Base-by-base conservation (phyloP, 2,113 vertebrate genomes). In the Cyanoramphus novaezelandiae region DNA sequence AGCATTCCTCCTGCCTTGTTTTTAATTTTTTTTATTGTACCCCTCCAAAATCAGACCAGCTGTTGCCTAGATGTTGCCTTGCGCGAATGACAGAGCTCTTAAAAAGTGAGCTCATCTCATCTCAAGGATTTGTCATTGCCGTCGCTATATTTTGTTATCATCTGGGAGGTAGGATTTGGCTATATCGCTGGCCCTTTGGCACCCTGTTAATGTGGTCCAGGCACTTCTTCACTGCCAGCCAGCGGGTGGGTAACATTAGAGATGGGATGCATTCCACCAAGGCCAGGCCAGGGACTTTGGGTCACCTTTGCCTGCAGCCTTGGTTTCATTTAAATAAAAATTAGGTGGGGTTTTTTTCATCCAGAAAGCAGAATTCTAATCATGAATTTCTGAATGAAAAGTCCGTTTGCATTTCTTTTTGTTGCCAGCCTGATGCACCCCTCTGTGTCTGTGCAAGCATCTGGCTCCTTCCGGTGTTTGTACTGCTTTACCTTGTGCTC, bases 401-500 rank as follows among this genome's bases (percentile, higher is more conserved):
- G 33, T 68, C 65, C 60, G 52, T 92, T 79, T 88, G 60, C 21
- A n/a, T 82, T 64, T 85, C 79, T 81, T 76, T 82, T 82, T 79
- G 44, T 87, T 96, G 44, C 57, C 86, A 94, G 92, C 59, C 65
- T 89, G 69, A 60, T 92, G 62, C 33, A 8, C 93, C 71, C 63
- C 67, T 95, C 90, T 92, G 86, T 96, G 89, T 94, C 87, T 96
- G 37, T 63, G 72, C 81, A 86, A 93, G 92, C 95, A 93, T 93
- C 95, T 97, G 93, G 52, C 91, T 96, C 82, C 78, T 97, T 95
- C 95, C 78, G 85, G 78, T 86, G 24, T 95, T 92, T 63, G 50
- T 93, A 60, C 93, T 94, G 90, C 83, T 92, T 96, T 97, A 92
- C 95, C 88, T 92, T 96, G 92, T 33, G 75, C 94, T 96, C 65